A percentile compares a stretch with the other conserved stretches of the same genome.
These are phyloP conservation scores for Babylonia areolata DNA, from an alignment of 1,140 invertebrate species.

Conservation along the genomic window DNA sequence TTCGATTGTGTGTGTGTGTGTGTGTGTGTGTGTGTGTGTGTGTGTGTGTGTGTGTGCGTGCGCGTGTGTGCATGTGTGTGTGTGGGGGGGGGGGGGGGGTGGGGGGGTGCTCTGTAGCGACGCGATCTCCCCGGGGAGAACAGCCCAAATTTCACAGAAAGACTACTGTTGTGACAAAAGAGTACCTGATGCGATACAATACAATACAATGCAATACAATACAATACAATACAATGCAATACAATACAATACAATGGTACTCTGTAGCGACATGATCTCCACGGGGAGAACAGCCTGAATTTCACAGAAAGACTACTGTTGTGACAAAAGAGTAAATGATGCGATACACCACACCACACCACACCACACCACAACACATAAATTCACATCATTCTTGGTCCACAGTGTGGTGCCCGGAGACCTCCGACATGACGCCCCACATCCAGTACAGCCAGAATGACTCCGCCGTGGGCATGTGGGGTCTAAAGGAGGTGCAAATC, in stretches of 20 bases:
- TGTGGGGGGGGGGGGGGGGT: no score
- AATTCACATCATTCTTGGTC: not conserved
- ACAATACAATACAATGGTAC: not conserved
- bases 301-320: not conserved
- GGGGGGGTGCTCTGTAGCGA: no score
- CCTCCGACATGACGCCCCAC: not conserved
- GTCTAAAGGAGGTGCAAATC: not conserved
- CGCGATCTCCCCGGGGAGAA: no score
- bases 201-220: not conserved
- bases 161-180: not conserved
- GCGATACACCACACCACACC: no score
- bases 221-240: not conserved
- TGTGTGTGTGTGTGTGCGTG: not conserved
- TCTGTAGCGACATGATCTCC: not conserved
- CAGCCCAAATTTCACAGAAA: no score
- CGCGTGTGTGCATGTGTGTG: not conserved
- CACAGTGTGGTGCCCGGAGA: not conserved
- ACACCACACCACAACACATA: not conserved
- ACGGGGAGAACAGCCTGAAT: not conserved
- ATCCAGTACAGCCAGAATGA: not conserved
- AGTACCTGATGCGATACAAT: not conserved
- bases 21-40: slow-evolving; percentile 3
- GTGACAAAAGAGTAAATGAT: not conserved
- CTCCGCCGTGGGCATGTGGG: not conserved
- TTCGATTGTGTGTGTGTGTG: slow-evolving; percentile 3